Evolutionary conservation across 2,888 invertebrate genomes (phyloP), one percentile per base, ranked within the genome.

Genomic region (Choristoneura rosaceana): DNA sequence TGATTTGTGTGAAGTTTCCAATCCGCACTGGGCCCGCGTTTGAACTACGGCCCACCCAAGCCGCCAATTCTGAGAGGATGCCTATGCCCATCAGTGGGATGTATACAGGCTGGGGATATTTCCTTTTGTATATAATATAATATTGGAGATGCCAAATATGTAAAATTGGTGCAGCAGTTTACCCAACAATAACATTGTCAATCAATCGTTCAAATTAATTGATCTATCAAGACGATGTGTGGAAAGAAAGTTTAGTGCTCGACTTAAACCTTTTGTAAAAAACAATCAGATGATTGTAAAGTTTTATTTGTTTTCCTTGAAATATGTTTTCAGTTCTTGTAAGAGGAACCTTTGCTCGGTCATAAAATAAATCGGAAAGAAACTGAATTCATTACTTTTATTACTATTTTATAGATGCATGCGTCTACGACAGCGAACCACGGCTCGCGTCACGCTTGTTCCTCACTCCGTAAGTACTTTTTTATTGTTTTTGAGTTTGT

Each of bases 321-420:
- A 71, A 68, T 69, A 33, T 64, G 63, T 69, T 68, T 71, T 73
- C 73, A 73, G 73, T 64, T 69, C 50, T 59, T 60, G 69, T 73
- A 69, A 55, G 58, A 62, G 25, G 63, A 58, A 50, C 59, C 69
- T 62, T 71, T 61, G 52, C 67, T 69, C 59, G 59, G 50, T 64
- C 59, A 62, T 69, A 69, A 73, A 71, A 66, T 58, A 63, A 69
- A 43, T 58, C 15, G 52, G 59, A 64, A 71, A 59, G 68, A 71
- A 52, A 64, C 52, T 69, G 69, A 69, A 73, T 73, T 69, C 64
- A 73, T 73, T 73, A 64, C 9, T 73, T 73, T 73, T 73, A 73
- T 69, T 69, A 52, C 68, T 38, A 4, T 73, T 73, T 73, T 73
- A 73, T 73, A 64, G 71, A 50, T 59, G 52, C 25, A 52, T 43